Conservation (phyloP, 2,888 invertebrate species). For the Phasia obesa region DNA sequence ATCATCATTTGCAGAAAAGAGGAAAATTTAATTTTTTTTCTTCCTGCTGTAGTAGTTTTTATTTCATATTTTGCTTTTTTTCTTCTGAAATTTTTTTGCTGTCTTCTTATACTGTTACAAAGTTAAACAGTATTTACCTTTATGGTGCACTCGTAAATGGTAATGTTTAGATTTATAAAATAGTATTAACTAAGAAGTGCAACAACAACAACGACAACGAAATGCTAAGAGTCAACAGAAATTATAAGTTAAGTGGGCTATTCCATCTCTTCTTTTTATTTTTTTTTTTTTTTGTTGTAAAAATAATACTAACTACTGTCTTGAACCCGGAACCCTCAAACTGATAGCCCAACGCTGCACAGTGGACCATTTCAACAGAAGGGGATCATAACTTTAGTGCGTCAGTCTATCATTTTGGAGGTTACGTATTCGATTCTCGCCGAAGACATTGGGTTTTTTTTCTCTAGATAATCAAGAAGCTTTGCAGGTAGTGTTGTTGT, state of each 20-base stretch:
- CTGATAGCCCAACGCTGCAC: no score
- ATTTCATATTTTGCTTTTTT: constrained; percentile 10
- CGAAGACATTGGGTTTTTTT: no score
- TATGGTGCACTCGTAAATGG: constrained; percentile 64
- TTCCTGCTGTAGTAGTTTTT: constrained; percentile 24
- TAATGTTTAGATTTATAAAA: constrained; percentile 70
- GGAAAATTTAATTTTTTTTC: constrained; percentile 21
- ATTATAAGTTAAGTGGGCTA: constrained; percentile 23
- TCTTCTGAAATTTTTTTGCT: constrained; percentile 23
- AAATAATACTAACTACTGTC: not conserved
- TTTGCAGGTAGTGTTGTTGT: no score
- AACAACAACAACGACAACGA: constrained; percentile 25
- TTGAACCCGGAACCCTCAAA: no score
- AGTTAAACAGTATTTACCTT: constrained; percentile 70
- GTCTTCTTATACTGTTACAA: constrained; percentile 39
- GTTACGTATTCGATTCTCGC: no score
- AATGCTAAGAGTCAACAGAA: constrained; percentile 52
- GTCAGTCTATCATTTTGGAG: no score
- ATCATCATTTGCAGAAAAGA: constrained; percentile 50
- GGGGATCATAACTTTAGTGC: no score
- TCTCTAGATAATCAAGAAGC: no score
- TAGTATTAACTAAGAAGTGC: constrained; percentile 59
- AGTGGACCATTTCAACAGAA: no score
- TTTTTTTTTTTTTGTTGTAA: not conserved
- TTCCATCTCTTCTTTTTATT: not conserved